Evolutionary conservation across 1,140 invertebrate species (phyloP), one percentile per base, ranked within the genome.

Genomic region (Spodoptera frugiperda): DNA sequence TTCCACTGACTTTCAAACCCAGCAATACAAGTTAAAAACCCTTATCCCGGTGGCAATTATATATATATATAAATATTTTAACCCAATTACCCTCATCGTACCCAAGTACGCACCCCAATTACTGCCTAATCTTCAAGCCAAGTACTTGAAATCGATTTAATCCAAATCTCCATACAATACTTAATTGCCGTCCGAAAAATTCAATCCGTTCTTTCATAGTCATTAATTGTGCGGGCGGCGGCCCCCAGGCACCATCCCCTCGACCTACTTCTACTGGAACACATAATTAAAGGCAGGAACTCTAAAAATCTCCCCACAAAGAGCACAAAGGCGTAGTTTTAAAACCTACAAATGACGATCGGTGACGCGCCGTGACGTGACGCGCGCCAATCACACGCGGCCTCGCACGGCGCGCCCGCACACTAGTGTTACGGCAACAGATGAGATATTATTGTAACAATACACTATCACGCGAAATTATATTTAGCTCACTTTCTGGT

Each of bases 201-300:
- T 78, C 25, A 73, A 77, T 57, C 76, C 57, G 46, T 78, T 73
- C 46, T 68, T 68, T 63, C 70, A 19, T 15, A 57, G 72, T 46
- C 71, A 59, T 72, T 72, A 72, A 72, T 57, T 72, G 51, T 46
- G 70, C 33, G 54, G 57, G 70, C 63, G 3, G 39, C 15, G 17
- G 15, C n/a, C 63, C 63, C 15, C 19, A 25, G 70, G 70, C 70
- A 55, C 15, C 54, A 57, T 72, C 51, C 53, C 54, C 30, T 59
- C 83, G 80, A 81, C 79, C 81, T 82, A 82, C 76, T 85, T 85
- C 55, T 68, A 44, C 57, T 49, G 74, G 53, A 78, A 79, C 80
- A 79, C 82, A 80, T 85, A 87, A 87, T 87, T 87, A 86, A 82
- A 87, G 79, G 83, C 82, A 86, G 81, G 82, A 87, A 82, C 79